A percentile compares a stretch with the other conserved stretches of the same genome.
These are phyloP conservation scores for Chrysina gloriosa DNA, from an alignment of 2,888 invertebrate species.

Conservation along the genomic window DNA sequence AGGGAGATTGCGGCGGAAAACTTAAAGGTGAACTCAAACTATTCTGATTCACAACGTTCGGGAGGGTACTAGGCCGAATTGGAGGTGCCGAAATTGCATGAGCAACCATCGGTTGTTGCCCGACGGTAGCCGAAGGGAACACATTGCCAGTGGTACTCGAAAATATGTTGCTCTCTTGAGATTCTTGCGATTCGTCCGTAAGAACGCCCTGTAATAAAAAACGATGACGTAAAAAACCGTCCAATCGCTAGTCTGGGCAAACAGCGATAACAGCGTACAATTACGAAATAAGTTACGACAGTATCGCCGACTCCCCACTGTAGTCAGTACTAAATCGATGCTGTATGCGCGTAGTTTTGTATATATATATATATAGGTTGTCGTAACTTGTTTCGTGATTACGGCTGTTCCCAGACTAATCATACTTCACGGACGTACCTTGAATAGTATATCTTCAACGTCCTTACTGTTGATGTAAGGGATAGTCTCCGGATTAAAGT, in stretches of 20 bases:
- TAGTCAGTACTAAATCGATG: too few relatives aligned
- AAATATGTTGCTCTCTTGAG: conserved; percentile 74
- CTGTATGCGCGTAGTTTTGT: too few relatives aligned
- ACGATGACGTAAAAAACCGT: not conserved
- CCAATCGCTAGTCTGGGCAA: not conserved
- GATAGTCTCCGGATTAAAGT: conserved; percentile 82
- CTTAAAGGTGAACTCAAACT: conserved; percentile 76
- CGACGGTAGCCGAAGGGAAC: conserved; percentile 44
- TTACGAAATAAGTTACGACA: too few relatives aligned
- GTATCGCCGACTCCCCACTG: too few relatives aligned
- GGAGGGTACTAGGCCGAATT: conserved; percentile 65
- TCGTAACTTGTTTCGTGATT: not conserved
- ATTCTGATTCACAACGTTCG: conserved; percentile 66
- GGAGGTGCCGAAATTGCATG: conserved; percentile 50
- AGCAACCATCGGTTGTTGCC: conserved; percentile 54
- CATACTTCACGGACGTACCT: conserved; percentile 66
- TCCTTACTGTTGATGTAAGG: conserved; percentile 92
- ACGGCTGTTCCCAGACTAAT: not conserved
- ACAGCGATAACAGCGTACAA: not conserved
- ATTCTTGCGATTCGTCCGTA: conserved; percentile 85
- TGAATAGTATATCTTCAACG: conserved; percentile 87
- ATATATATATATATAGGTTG: too few relatives aligned
- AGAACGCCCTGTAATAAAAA: conserved; percentile 73
- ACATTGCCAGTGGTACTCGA: conserved; percentile 44
- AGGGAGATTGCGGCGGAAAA: conserved; percentile 81